These are phyloP conservation scores for Ophion ventricosus DNA, from an alignment of 2,888 invertebrate species.

Conservation along the genomic window DNA sequence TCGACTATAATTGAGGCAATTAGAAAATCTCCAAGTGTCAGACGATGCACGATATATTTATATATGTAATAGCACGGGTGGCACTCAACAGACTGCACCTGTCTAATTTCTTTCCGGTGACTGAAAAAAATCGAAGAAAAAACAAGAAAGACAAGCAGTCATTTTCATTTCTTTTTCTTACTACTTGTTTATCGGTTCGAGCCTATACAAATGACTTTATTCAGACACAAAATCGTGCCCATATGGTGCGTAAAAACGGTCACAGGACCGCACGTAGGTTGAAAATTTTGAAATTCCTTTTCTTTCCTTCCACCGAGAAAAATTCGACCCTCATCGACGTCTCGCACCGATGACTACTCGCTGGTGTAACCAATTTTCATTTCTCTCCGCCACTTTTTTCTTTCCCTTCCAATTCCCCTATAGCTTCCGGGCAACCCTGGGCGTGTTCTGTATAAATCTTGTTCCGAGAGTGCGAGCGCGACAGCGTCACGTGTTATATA, in stretches of 20 bases:
- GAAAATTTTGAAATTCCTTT: slow-evolving; percentile 37
- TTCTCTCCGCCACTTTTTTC: slow-evolving; percentile 36
- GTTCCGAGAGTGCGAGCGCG: slow-evolving; percentile 23
- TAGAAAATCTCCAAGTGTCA: slow-evolving; percentile 65
- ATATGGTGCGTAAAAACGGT: slow-evolving; percentile 50
- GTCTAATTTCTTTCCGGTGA: slow-evolving; percentile 36
- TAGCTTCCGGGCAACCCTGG: slow-evolving; percentile 57
- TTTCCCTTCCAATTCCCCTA: slow-evolving; percentile 28
- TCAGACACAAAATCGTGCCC: slow-evolving; percentile 30
- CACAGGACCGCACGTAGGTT: slow-evolving; percentile 17
- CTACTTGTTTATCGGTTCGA: background rate
- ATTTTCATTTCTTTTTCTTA: background rate
- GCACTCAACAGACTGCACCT: slow-evolving; percentile 40
- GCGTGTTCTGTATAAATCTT: slow-evolving; percentile 62
- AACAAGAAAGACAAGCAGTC: slow-evolving; percentile 2
- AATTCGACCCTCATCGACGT: slow-evolving; percentile 58
- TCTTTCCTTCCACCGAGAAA: slow-evolving; percentile 42
- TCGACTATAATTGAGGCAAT: slow-evolving; percentile 75
- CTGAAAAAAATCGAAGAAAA: background rate
- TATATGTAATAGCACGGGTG: slow-evolving; percentile 35
- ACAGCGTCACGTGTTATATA: background rate
- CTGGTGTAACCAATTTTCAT: slow-evolving; percentile 50
- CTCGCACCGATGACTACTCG: slow-evolving; percentile 45
- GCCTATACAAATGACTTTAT: background rate
- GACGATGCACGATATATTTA: slow-evolving; percentile 31